Evolutionary conservation across 2,888 invertebrate species (phyloP), one percentile per base, ranked within the genome.

Genomic region (Lepidonotus clava): DNA sequence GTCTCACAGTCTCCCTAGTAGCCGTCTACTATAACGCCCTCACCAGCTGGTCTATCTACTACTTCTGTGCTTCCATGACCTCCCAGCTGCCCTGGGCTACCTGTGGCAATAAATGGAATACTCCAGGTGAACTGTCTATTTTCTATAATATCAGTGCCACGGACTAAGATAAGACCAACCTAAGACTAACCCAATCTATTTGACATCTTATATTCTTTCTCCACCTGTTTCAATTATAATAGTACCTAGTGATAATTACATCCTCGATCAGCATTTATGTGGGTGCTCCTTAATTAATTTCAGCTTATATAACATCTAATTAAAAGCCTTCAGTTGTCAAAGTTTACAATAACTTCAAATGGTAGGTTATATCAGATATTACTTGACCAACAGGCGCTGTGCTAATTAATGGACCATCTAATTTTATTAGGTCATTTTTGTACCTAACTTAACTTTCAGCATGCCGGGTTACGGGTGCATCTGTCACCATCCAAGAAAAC

Each of bases 11-110:
- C 14, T 32, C 34, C 1, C 28, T 41, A 11, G 4, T 56, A 8
- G 56, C 38, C 24, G 36, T 83, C 21, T 83, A 83, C 56, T 56
- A 83, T 36, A 83, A 83, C 32, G 56, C 56, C 8, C 21, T 83
- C 34, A 36, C 36, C 38, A 38, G 46, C n/a, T 83, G 83, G 83
- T 51, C 83, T 2, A 36, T 83, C 36, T 83, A 83, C 83, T 83
- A 83, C 56, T 56, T 83, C 53, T 83, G 36, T 83, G 83, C 83
- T 28, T 83, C 83, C 51, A 32, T 83, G 51, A 51, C 53, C 14
- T 4, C 34, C n/a, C 34, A 41, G 18, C 36, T 83, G 18, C 83
- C 83, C 36, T 83, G 83, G 83, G 38, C 83, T 21, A 56, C 32
- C 2, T 83, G 83, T 56, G 53, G 36, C 0, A 83, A 83, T 32